Conservation (phyloP, 23 tunicate species). For the Oikopleura albicans region DNA sequence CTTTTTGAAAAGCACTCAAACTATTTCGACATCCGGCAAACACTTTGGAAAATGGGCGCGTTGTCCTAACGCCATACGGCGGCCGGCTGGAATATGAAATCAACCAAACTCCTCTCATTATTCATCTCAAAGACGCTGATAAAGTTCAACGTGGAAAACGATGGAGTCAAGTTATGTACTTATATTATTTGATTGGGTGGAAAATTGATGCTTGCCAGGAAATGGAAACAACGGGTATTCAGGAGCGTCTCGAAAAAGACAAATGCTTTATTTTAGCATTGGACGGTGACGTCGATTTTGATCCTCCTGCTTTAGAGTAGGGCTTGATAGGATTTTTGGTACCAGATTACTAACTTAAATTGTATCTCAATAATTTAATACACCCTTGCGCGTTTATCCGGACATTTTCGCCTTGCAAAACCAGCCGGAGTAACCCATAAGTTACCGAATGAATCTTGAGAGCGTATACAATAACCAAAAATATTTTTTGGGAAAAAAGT, state of each 20-base stretch:
- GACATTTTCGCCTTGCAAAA: no score
- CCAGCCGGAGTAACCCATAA: no score
- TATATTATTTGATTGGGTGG: constrained; percentile 89
- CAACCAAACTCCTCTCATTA: background rate
- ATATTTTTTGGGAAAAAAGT: no score
- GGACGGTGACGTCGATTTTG: constrained; percentile 97
- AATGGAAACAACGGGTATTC: background rate
- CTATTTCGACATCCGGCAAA: no score
- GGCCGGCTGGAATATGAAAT: background rate
- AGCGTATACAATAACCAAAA: no score
- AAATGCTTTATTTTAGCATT: constrained; percentile 52
- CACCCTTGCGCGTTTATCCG: no score
- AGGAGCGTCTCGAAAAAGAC: background rate
- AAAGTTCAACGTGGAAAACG: constrained; percentile 3
- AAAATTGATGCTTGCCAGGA: constrained; percentile 1
- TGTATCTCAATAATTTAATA: no score
- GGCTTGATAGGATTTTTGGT: no score
- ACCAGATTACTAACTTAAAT: no score
- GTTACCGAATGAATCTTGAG: no score
- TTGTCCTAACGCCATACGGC: background rate
- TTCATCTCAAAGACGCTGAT: constrained; percentile 12
- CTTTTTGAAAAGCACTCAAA: no score
- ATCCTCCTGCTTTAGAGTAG: constrained; percentile 65
- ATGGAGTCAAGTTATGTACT: constrained; percentile 45
- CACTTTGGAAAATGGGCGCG: no score